A percentile compares a stretch with the other conserved stretches of the same genome.
Conservation (phyloP, 2,797 vertebrate species). For the Mergus octosetaceus region DNA sequence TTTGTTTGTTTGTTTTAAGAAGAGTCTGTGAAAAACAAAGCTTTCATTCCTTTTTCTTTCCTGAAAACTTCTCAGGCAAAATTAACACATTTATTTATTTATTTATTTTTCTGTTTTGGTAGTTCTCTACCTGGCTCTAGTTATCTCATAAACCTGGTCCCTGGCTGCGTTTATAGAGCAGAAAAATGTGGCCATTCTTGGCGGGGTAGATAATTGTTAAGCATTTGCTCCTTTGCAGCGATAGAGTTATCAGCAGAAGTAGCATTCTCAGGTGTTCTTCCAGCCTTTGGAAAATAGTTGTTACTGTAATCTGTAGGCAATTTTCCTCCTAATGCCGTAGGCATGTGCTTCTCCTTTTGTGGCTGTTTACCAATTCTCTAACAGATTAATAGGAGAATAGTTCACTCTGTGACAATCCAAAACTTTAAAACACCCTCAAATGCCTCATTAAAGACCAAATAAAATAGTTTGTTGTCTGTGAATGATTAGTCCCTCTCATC, state of each 20-base stretch:
- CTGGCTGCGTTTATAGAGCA: background rate
- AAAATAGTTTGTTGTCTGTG: slow-evolving; percentile 55
- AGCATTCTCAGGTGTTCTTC: slow-evolving; percentile 36
- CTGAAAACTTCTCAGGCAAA: background rate
- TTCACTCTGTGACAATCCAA: slow-evolving; percentile 43
- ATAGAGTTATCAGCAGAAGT: slow-evolving; percentile 32
- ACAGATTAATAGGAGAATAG: slow-evolving; percentile 60
- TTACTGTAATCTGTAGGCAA: slow-evolving; percentile 48
- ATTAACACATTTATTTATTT: background rate
- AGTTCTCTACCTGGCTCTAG: background rate
- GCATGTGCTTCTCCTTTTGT: slow-evolving; percentile 30
- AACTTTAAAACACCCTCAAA: slow-evolving; percentile 65
- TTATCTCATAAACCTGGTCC: background rate
- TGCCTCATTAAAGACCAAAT: slow-evolving; percentile 46
- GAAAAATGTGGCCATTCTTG: slow-evolving; percentile 30
- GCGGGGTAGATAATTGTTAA: slow-evolving; percentile 6
- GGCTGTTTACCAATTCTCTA: slow-evolving; percentile 45
- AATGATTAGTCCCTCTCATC: slow-evolving; percentile 59
- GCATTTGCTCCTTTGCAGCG: slow-evolving; percentile 14
- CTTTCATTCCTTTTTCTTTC: background rate
- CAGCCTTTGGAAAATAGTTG: slow-evolving; percentile 26
- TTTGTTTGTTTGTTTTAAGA: background rate
- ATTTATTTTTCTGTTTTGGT: background rate
- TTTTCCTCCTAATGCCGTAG: slow-evolving; percentile 12
- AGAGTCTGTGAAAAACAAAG: background rate